Conservation (phyloP, 2,888 invertebrate genomes). For the Ctenicera cuprea region DNA sequence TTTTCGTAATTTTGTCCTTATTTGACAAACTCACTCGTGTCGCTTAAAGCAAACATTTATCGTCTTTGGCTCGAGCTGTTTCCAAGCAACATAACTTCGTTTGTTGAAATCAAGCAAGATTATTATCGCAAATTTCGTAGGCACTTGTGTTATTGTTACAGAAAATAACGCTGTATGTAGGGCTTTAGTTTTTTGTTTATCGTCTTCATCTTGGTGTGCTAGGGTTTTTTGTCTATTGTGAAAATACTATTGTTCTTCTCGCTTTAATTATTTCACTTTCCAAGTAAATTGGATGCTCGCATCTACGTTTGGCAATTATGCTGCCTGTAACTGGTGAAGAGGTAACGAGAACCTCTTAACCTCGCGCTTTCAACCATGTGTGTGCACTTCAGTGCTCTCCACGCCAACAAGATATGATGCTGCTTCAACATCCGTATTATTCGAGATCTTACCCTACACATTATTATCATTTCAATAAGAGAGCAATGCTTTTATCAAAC, state of each 20-base stretch:
- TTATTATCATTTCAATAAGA: constrained; percentile 3
- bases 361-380: constrained; percentile 12
- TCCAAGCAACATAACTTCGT: too few species aligned
- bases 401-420: constrained; percentile 16
- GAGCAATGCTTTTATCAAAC: background rate
- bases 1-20: too few species aligned
- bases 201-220: too few species aligned
- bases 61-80: too few species aligned
- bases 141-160: too few species aligned
- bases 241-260: background rate
- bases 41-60: too few species aligned
- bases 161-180: too few species aligned
- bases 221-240: too few species aligned
- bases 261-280: constrained; percentile 12
- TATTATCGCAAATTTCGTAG: too few species aligned
- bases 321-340: background rate
- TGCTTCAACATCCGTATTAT: background rate
- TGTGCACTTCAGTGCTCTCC: background rate
- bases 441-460: background rate
- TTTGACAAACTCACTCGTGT: too few species aligned
- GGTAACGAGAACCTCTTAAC: constrained; percentile 21
- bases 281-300: constrained; percentile 2
- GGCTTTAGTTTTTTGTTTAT: too few species aligned
- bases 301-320: background rate
- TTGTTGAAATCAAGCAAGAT: too few species aligned